Base-by-base conservation (phyloP, 2,888 invertebrate genomes). In the Dilophus febrilis region DNA sequence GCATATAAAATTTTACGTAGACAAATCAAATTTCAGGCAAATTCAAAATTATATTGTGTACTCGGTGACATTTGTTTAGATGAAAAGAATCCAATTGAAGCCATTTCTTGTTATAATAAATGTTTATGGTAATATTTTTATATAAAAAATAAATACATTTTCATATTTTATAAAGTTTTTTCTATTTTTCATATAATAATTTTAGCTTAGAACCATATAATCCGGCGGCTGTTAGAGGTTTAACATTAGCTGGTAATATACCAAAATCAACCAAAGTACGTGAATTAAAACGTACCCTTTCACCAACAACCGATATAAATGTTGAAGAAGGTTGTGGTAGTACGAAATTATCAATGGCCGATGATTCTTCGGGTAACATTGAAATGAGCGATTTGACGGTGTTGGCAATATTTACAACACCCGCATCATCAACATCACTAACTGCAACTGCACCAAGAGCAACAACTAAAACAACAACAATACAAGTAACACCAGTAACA, bases 1-100 rank as follows among this genome's bases (percentile, higher is more conserved):
- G 83, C 81, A 0, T 73, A 78, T 19, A 68, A 72, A 31, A 54
- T 85, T 50, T 57, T 85, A 13, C 68, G 73, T 47, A 74, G 74
- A 47, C 77, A 79, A 51, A 69, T 77, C 1, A 42, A 48, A 1
- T 48, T 45, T 14, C 52, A 50, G 44, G 60, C 61, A 0, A 55
- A 59, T 44, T 53, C 54, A 28, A 56, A 56, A 38, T 48, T 61
- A 1, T 57, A 56, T 38, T 52, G 53, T 3, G 52, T 58, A 51
- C 46, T 62, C 26, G 61, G 55, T 4, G 59, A 61, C 37, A 50
- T 59, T 35, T 44, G 57, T 8, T 53, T 53, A 13, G 41, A 40
- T 3, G 54, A 55, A 28, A 57, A 57, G 44, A 56, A 61, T 44
- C 45, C 55, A 26, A 53, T 51, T 28, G 53, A 53, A 30, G 61